Conservation (phyloP, 2,797 vertebrate species). For the Smutsia temminckii region DNA sequence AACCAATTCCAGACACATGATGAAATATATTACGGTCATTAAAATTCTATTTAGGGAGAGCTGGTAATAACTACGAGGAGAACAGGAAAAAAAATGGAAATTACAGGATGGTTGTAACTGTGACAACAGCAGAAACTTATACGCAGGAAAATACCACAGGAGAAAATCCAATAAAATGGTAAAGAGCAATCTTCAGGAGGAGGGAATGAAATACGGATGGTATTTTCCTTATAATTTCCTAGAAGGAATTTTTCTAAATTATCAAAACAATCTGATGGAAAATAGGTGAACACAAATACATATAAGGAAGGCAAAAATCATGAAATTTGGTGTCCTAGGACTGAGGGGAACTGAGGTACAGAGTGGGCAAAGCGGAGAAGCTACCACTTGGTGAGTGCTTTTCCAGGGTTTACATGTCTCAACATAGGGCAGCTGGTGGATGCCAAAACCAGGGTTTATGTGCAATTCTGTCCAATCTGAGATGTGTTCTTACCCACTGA, state of each 20-base stretch:
- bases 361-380: background rate
- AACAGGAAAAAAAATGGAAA: constrained; percentile 23
- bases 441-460: no score
- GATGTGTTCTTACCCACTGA: background rate
- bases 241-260: background rate
- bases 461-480: no score
- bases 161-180: background rate
- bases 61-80: constrained; percentile 26
- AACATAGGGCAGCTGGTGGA: no score
- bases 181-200: background rate
- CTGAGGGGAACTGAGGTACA: background rate
- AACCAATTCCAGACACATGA: constrained; percentile 48
- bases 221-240: background rate
- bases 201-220: background rate
- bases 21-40: constrained; percentile 48
- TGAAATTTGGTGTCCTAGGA: background rate
- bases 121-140: background rate
- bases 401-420: background rate
- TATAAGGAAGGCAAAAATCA: background rate
- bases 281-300: background rate
- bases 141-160: background rate
- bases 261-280: background rate
- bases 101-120: background rate
- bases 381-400: accelerated
- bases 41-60: constrained; percentile 63